Conservation (phyloP, 2,797 vertebrate species). For the Lepidocolaptes lacrymiger region DNA sequence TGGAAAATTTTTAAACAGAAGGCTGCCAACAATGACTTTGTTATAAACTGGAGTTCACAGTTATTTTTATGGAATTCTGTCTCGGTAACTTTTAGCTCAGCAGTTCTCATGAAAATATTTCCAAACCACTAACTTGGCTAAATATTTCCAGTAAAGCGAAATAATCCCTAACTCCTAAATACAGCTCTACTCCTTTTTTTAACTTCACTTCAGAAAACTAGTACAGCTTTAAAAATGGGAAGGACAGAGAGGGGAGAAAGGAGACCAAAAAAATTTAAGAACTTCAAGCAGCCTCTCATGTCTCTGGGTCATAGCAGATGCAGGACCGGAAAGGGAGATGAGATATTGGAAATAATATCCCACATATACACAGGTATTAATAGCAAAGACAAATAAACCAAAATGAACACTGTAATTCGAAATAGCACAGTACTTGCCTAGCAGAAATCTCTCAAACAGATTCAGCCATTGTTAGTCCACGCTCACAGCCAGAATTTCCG, state of each 20-base stretch:
- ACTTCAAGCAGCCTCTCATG: background rate
- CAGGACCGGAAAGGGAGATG: background rate
- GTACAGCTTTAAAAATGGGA: background rate
- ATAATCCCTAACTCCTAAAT: slow-evolving; percentile 48
- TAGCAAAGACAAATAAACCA: background rate
- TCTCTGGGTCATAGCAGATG: background rate
- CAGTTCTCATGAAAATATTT: slow-evolving; percentile 71
- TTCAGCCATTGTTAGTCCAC: background rate
- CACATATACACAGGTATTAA: background rate
- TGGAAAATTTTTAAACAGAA: slow-evolving; percentile 56
- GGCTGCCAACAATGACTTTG: slow-evolving; percentile 57
- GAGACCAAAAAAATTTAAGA: background rate
- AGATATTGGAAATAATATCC: background rate
- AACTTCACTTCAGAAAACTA: slow-evolving; percentile 3
- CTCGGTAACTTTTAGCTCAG: slow-evolving; percentile 63
- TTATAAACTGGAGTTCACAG: slow-evolving; percentile 55
- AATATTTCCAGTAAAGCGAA: slow-evolving; percentile 65
- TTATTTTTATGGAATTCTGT: slow-evolving; percentile 74
- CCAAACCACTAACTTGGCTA: slow-evolving; percentile 63
- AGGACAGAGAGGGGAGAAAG: background rate
- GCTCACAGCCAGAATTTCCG: background rate
- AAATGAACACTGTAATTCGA: background rate
- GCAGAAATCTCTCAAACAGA: background rate
- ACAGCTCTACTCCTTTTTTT: slow-evolving; percentile 20
- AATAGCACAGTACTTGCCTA: background rate